phyloP scores from a whole-genome alignment of 2,888 invertebrate species.

The Sesamia inferens region DNA sequence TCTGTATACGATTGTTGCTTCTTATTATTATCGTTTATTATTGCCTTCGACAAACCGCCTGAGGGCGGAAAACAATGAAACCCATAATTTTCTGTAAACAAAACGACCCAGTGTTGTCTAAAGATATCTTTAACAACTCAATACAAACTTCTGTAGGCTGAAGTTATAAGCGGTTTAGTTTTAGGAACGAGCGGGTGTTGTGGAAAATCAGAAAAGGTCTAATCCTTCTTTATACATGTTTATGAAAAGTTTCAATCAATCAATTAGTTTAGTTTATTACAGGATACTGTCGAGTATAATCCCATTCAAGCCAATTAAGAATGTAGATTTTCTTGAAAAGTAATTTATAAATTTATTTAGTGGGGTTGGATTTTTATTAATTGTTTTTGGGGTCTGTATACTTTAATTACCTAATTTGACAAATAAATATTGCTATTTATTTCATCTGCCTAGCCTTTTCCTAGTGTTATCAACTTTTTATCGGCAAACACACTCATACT shows the following conservation, averaged over 20 bases:
- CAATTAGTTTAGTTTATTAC: neutral
- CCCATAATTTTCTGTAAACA: neutral
- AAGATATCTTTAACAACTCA: neutral
- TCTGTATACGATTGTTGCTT: constrained; percentile 14
- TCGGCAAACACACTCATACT: too few relatives aligned
- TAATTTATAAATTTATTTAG: neutral
- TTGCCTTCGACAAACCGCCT: neutral
- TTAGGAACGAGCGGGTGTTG: neutral
- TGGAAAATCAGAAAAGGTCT: neutral
- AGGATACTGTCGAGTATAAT: neutral
- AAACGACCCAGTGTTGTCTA: neutral
- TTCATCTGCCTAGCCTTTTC: too few relatives aligned
- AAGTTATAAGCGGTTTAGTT: neutral
- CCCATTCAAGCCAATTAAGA: neutral
- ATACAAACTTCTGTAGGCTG: neutral
- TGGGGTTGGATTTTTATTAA: neutral
- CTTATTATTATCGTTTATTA: constrained; percentile 16
- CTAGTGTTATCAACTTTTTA: too few relatives aligned
- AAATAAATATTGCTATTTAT: neutral
- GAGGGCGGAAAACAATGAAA: constrained; percentile 10
- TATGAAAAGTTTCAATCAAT: neutral
- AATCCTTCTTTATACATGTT: neutral
- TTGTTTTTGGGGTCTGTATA: neutral
- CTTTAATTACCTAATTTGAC: neutral
- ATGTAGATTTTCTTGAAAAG: neutral